These are phyloP conservation scores for Drosophila setosimentum DNA, from an alignment of 2,888 invertebrate species.

Conservation along the genomic window DNA sequence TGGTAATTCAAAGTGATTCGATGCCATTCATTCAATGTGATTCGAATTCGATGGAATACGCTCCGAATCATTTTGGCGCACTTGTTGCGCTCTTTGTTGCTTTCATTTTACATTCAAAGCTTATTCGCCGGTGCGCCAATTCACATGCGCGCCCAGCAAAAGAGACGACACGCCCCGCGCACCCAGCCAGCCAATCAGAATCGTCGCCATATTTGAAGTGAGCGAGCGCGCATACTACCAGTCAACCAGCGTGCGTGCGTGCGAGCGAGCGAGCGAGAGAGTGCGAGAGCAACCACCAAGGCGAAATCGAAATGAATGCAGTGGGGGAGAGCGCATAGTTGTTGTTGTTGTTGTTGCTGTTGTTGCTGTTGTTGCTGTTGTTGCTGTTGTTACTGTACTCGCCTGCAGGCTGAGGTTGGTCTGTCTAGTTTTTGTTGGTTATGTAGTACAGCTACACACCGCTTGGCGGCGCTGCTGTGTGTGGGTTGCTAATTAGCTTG, in stretches of 20 bases:
- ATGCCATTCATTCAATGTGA: constrained; percentile 50
- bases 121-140: constrained; percentile 45
- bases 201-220: constrained; percentile 76
- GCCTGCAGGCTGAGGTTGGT: constrained; percentile 48
- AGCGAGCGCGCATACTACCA: constrained; percentile 42
- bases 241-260: constrained; percentile 1
- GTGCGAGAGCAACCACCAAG: constrained; percentile 43
- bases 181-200: constrained; percentile 55
- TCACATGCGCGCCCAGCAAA: constrained; percentile 43
- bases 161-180: constrained; percentile 40
- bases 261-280: constrained; percentile 23
- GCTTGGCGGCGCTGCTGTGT: constrained; percentile 58
- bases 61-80: constrained; percentile 50
- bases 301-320: constrained; percentile 57
- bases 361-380: constrained; percentile 13
- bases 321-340: constrained; percentile 40
- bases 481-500: constrained; percentile 56
- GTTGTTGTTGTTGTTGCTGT: constrained; percentile 25
- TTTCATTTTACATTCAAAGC: constrained; percentile 43
- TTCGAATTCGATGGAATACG: constrained; percentile 41
- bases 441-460: constrained; percentile 62
- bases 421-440: constrained; percentile 37
- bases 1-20: constrained; percentile 62
- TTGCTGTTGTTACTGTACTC: constrained; percentile 17
- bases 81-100: constrained; percentile 76